A percentile compares a stretch with the other conserved stretches of the same genome.
Conservation (phyloP, 92 coral and sea anemone genomes). For the Palythoa grandis region DNA sequence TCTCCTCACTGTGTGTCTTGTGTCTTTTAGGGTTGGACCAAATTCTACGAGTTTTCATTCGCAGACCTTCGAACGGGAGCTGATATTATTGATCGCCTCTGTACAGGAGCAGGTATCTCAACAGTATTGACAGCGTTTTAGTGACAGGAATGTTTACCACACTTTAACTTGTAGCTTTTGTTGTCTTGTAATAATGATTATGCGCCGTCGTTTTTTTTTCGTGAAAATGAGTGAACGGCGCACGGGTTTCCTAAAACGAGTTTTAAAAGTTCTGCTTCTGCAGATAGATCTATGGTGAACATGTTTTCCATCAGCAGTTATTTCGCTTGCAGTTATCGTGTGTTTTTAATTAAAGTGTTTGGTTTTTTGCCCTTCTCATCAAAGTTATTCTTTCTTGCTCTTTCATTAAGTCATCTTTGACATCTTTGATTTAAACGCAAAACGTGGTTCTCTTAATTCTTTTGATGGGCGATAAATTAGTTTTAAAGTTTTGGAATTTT, state of each 20-base stretch:
- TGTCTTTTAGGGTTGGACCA: constrained; percentile 91
- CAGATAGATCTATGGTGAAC: no score
- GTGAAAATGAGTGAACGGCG: no score
- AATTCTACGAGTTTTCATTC: constrained; percentile 97
- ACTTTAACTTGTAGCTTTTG: not conserved
- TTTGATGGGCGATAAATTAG: not conserved
- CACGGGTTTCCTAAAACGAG: no score
- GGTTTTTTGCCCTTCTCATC: no score
- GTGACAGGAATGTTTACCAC: not conserved
- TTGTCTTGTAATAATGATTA: not conserved
- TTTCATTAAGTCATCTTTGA: no score
- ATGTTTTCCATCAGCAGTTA: no score
- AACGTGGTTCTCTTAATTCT: not conserved
- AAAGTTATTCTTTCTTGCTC: no score
- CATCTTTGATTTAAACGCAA: no score
- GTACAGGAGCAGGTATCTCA: constrained; percentile 80
- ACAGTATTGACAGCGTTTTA: not conserved
- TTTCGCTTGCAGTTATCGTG: no score
- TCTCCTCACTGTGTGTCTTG: not conserved
- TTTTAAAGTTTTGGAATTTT: not conserved
- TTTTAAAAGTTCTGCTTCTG: no score
- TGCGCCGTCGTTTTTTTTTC: not conserved
- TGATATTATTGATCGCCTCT: constrained; percentile 93
- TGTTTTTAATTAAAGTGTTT: no score
- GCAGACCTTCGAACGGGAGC: constrained; percentile 98